These are phyloP conservation scores for Cinclus cinclus DNA, from an alignment of 2,113 vertebrate genomes.

Conservation along the genomic window DNA sequence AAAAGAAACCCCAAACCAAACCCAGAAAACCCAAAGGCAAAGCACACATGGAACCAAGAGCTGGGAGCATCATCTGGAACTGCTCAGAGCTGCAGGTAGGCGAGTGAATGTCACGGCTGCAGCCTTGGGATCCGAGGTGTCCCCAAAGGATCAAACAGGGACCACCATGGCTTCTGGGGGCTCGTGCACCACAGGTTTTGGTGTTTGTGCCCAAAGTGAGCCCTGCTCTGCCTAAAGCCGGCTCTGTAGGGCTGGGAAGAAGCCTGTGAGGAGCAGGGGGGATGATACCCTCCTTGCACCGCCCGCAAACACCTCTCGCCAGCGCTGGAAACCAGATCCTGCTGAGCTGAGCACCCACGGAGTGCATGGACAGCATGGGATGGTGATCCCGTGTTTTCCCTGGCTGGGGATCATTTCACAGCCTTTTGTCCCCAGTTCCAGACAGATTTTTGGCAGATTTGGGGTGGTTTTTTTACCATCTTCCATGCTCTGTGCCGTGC, in stretches of 20 bases:
- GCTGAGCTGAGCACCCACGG: background rate
- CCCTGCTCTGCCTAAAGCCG: background rate
- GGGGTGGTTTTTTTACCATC: background rate
- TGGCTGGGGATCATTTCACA: background rate
- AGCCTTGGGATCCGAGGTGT: accelerated
- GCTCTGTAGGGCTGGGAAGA: background rate
- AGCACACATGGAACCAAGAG: background rate
- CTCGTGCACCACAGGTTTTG: accelerated
- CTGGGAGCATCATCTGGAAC: background rate
- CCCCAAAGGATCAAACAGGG: accelerated
- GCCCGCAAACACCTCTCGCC: background rate
- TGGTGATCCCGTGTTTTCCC: background rate
- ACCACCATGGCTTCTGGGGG: accelerated
- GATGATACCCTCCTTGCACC: accelerated
- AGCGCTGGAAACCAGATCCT: background rate
- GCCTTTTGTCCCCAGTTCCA: background rate
- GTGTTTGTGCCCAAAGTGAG: background rate
- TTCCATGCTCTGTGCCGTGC: accelerated
- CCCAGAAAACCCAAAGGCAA: background rate
- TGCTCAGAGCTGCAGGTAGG: background rate
- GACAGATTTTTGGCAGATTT: background rate
- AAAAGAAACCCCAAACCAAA: background rate
- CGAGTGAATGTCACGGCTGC: accelerated
- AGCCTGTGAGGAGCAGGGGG: background rate
- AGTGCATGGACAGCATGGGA: background rate